Evolutionary conservation across 2,797 vertebrate species (phyloP), one percentile per base, ranked within the genome.

Genomic region (Liasis olivaceus): DNA sequence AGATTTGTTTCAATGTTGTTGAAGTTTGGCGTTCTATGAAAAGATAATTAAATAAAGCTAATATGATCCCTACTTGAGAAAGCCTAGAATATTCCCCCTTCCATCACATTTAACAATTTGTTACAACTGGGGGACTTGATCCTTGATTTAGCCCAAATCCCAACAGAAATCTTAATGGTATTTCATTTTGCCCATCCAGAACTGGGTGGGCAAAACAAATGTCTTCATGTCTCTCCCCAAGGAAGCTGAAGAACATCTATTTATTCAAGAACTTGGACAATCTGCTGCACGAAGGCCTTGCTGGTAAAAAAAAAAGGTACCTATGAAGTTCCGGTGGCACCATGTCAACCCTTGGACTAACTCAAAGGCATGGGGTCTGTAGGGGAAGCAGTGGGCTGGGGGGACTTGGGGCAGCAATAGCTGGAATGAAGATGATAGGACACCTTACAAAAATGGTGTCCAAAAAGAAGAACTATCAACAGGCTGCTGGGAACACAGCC

Each of bases 371-470:
- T 51, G 47, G 60, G 85, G 66, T 63, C 31, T 5, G 87, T 47
- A 92, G 91, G 63, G 89, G 95, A 47, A 0, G 28, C 2, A 15
- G 56, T 0, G 89, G 95, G 89, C 90, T 54, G 58, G 93, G 87
- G 95, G 92, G 62, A 17, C 62, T 22, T 5, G 87, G 9, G 88
- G 72, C 58, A 93, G 94, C 91, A 92, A 64, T 90, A 60, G 56
- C 0, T 1, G 92, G 64, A 93, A 86, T 93, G 93, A 88, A 94
- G 89, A n/a, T 93, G 93, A 95, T 88, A 89, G 91, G 89, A 93
- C 94, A 94, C 22, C 22, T 85, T 12, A 13, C 24, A 94, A 92
- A 90, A 92, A 95, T 89, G 95, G 94, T 95, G 95, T 94, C 72
- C 85, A 56, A 36, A 60, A 93, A 94, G 6, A 3, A 12, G 26